Percentiles rank a stretch among this genome's conserved stretches.
Evolutionary conservation across 2,797 vertebrate genomes (phyloP).

Genomic region (Nyctalus aviator): DNA sequence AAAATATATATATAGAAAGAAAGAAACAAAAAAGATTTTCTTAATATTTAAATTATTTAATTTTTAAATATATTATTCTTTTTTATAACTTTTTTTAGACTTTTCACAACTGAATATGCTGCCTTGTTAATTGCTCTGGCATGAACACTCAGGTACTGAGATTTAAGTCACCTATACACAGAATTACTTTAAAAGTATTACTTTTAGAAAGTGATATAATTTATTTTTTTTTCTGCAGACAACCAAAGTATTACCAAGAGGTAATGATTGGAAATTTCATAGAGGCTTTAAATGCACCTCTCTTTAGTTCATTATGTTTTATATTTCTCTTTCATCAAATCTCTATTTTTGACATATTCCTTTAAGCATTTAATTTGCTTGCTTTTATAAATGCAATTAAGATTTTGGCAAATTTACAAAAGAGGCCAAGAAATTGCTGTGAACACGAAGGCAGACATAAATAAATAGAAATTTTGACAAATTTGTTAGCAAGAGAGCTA

Average conservation of each 20-base stretch:
- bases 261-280: background rate
- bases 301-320: slow-evolving; percentile 4
- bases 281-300: background rate
- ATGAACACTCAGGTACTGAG: background rate
- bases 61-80: background rate
- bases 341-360: slow-evolving; percentile 3
- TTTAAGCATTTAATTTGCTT: slow-evolving; percentile 20
- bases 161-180: background rate
- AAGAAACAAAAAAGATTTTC: background rate
- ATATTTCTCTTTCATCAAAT: slow-evolving; percentile 41
- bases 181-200: background rate
- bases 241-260: background rate
- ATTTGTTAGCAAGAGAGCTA: slow-evolving; percentile 41
- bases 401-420: slow-evolving; percentile 71
- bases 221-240: background rate
- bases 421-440: slow-evolving; percentile 29
- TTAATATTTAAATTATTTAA: background rate
- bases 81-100: background rate
- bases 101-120: background rate
- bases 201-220: slow-evolving; percentile 16
- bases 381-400: slow-evolving; percentile 67
- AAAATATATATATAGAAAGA: background rate
- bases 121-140: background rate
- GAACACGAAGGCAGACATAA: slow-evolving; percentile 45
- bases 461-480: slow-evolving; percentile 55